Evolutionary conservation across 2,113 vertebrate species (phyloP).

Genomic region (Gymnorhina tibicen): DNA sequence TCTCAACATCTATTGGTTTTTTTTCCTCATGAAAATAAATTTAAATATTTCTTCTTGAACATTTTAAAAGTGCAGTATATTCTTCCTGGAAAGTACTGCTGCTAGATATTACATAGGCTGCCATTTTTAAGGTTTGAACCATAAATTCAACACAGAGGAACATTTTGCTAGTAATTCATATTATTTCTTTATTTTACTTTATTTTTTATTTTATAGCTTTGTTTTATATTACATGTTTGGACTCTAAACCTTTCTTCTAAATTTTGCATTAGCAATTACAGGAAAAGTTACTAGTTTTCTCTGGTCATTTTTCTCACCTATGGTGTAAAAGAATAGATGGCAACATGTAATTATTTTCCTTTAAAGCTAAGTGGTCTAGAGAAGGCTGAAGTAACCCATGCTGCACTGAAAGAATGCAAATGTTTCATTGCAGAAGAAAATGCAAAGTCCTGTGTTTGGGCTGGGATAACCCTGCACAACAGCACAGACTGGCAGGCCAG

Average conservation of each 20-base stretch:
- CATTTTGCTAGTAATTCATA: neutral
- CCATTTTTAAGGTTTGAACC: neutral
- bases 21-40: neutral
- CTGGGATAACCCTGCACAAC: neutral
- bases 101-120: neutral
- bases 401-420: neutral
- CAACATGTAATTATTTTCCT: neutral
- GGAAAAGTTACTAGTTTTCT: neutral
- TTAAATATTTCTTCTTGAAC: neutral
- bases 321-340: neutral
- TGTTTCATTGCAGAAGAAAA: neutral
- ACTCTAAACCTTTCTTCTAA: neutral
- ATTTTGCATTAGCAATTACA: neutral
- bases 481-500: neutral
- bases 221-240: neutral
- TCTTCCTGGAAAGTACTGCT: neutral
- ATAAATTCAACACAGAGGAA: neutral
- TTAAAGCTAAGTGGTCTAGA: neutral
- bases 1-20: neutral
- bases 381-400: neutral
- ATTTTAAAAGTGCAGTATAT: neutral
- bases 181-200: neutral
- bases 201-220: neutral
- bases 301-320: neutral
- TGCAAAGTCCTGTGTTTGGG: neutral